phyloP scores from a whole-genome alignment of 2,113 vertebrate species.

The Larimichthys polyactis region DNA sequence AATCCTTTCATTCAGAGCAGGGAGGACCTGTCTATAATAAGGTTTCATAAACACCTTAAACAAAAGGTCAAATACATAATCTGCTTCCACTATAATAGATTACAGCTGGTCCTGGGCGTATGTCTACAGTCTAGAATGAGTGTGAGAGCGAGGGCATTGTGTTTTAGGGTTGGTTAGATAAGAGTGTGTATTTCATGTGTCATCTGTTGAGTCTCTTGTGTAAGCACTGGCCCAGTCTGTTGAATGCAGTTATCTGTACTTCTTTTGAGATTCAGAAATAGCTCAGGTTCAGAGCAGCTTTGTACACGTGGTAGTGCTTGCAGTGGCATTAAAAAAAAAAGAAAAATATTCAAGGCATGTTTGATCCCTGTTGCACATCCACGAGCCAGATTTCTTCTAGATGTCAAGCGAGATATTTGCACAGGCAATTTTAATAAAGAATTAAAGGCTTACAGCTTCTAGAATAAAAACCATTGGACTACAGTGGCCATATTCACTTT shows the following conservation, averaged over 20 bases:
- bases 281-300: not conserved
- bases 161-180: not conserved
- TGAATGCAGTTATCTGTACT: not conserved
- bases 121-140: not conserved
- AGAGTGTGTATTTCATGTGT: constrained; percentile 4
- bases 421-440: not conserved
- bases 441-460: not conserved
- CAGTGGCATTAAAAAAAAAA: not conserved
- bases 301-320: not conserved
- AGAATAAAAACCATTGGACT: not conserved
- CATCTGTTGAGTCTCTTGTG: not conserved
- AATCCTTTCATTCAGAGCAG: constrained; percentile 58
- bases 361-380: not conserved
- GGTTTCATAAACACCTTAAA: constrained; percentile 78
- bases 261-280: not conserved
- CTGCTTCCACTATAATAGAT: constrained; percentile 69
- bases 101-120: constrained; percentile 18
- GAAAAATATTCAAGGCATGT: not conserved
- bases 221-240: not conserved
- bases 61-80: constrained; percentile 84
- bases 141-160: not conserved
- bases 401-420: not conserved
- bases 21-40: constrained; percentile 70
- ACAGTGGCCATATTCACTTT: not conserved
- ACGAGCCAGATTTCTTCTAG: not conserved